Evolutionary conservation across 2,888 invertebrate species (phyloP).

Genomic region (Notodonta dromedarius): DNA sequence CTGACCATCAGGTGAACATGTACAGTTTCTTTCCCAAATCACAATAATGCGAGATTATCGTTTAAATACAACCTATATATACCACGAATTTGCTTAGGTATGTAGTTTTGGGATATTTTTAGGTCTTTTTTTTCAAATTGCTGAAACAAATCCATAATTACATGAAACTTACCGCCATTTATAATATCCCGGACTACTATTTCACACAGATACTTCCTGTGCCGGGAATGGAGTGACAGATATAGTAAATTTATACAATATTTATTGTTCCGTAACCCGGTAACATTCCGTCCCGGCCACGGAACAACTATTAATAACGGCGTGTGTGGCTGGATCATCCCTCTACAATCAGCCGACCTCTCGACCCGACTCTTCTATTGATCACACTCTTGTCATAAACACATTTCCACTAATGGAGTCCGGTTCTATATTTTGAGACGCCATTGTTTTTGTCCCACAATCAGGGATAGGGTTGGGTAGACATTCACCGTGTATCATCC

Average conservation of each 20-base stretch:
- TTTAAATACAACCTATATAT: neutral
- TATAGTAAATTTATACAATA: slow-evolving; percentile 55
- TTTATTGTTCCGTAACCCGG: slow-evolving; percentile 53
- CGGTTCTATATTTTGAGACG: slow-evolving; percentile 56
- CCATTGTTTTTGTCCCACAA: slow-evolving; percentile 71
- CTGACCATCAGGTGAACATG: too few species aligned
- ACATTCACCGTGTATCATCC: slow-evolving; percentile 52
- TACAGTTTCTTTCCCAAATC: neutral
- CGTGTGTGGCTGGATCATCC: slow-evolving; percentile 54
- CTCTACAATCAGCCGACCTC: slow-evolving; percentile 54
- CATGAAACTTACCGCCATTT: too few species aligned
- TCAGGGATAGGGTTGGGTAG: slow-evolving; percentile 50
- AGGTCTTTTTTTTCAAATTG: too few species aligned
- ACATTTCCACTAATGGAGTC: slow-evolving; percentile 76
- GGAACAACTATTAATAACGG: slow-evolving; percentile 69
- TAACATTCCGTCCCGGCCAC: slow-evolving; percentile 55
- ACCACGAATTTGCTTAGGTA: too few species aligned
- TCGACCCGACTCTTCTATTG: slow-evolving; percentile 67
- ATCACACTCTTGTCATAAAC: slow-evolving; percentile 75
- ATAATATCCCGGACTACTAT: slow-evolving; percentile 2
- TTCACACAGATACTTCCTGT: slow-evolving; percentile 23
- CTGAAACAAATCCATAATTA: too few species aligned
- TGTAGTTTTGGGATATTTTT: too few species aligned
- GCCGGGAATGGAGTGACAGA: slow-evolving; percentile 36
- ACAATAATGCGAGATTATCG: neutral